Evolutionary conservation across 2,888 invertebrate species (phyloP), one percentile per base, ranked within the genome.

Genomic region (Xestia xanthographa): DNA sequence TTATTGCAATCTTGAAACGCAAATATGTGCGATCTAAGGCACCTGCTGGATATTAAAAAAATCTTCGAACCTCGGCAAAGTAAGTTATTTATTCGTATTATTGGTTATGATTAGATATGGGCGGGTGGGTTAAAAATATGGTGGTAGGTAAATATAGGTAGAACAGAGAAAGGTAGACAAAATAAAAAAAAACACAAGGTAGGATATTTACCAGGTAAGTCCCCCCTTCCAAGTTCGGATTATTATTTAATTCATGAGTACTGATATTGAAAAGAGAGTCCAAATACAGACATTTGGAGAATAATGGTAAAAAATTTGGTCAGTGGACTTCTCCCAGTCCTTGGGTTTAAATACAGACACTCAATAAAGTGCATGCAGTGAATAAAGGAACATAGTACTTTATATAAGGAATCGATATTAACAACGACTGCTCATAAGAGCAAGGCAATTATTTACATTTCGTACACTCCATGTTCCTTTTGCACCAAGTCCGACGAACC

Each of bases 1-100:
- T 69, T 82, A 72, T 78, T 72, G 84, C 84, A 82, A 83, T 78
- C 26, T 78, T 62, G 74, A 66, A 82, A 83, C 20, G 73, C 26
- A 78, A 82, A 82, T 58, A 78, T 74, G 43, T 50, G 48, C 50
- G 17, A 29, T 67, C 26, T 26, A n/a, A n/a, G 20, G 63, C 71
- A 66, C 48, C 34, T 48, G 17, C 56, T 29, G 69, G 72, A 79
- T 75, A 75, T 75, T 74, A 69, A 69, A 72, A 68, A 17, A 20
- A 14, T 65, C 71, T 53, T 58, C 5, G 38, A 53, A 12, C 8
- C 8, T 11, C 12, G 8, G 20, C 26, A 14, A 43, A 69, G 34
- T 53, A 4, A 66, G n/a, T 6, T 45, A 3, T 56, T 34, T 56
- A 34, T 2, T 1, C 14, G 14, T 17, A 26, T 26, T 26, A 56